Percentiles rank a stretch among this genome's conserved stretches.
Conservation (phyloP, 2,888 invertebrate genomes). For the Clivina fossor region DNA sequence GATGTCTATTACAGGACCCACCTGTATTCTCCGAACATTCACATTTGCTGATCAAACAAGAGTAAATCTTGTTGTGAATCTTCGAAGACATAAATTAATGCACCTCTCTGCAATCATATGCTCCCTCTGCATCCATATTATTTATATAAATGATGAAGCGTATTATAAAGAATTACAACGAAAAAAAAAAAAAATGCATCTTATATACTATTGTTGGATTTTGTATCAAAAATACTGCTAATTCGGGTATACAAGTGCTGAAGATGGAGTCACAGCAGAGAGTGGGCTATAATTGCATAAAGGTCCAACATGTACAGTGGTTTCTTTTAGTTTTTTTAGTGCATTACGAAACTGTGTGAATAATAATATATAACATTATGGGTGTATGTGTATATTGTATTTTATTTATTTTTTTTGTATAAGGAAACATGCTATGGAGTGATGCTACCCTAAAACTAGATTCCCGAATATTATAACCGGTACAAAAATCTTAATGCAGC, state of each 20-base stretch:
- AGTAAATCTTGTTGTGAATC: constrained; percentile 34
- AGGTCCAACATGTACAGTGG: constrained; percentile 20
- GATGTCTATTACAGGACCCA: constrained; percentile 40
- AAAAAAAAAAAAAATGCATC: constrained; percentile 20
- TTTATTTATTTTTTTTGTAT: constrained; percentile 19
- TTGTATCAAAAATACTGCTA: constrained; percentile 34
- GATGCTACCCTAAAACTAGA: constrained; percentile 30
- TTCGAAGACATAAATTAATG: constrained; percentile 31
- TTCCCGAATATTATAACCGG: constrained; percentile 28
- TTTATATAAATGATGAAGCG: constrained; percentile 21
- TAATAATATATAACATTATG: constrained; percentile 33
- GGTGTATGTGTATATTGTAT: constrained; percentile 12
- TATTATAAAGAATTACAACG: too few relatives aligned
- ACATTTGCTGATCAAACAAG: constrained; percentile 23
- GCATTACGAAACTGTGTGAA: constrained; percentile 33
- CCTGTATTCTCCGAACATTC: constrained; percentile 33
- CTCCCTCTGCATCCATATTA: constrained; percentile 17
- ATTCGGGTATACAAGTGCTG: constrained; percentile 30
- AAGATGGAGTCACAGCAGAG: constrained; percentile 10
- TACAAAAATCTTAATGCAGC: constrained; percentile 27
- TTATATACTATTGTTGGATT: constrained; percentile 33
- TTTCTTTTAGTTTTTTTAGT: too few relatives aligned
- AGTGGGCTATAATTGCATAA: constrained; percentile 12
- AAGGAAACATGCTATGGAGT: constrained; percentile 33
- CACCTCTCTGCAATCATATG: constrained; percentile 19